Conservation (phyloP, 1,140 invertebrate genomes). For the Apis dorsata region DNA sequence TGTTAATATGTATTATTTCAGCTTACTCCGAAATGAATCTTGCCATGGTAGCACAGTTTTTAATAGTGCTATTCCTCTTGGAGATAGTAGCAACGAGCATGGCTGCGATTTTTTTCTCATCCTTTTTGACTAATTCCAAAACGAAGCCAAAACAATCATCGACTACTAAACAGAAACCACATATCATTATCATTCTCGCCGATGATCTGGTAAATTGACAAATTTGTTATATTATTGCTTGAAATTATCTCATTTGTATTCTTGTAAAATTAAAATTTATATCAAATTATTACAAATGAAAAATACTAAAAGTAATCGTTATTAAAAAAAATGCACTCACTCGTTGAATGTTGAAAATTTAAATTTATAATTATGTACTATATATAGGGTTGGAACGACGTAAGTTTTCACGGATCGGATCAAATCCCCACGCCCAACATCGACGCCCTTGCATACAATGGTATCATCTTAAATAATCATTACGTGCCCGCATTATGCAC, state of each 20-base stretch:
- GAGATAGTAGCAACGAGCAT: neutral
- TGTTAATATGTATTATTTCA: neutral
- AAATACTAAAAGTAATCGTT: too few relatives aligned
- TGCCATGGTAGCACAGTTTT: neutral
- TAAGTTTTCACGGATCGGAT: slow-evolving; percentile 92
- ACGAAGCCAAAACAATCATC: neutral
- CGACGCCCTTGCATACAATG: slow-evolving; percentile 89
- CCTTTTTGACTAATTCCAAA: neutral
- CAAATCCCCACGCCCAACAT: slow-evolving; percentile 93
- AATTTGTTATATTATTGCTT: neutral
- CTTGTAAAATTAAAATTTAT: neutral
- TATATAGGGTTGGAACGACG: slow-evolving; percentile 93
- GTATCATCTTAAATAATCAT: slow-evolving; percentile 87
- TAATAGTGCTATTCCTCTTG: neutral
- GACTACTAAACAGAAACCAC: slow-evolving; percentile 68
- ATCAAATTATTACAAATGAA: too few relatives aligned
- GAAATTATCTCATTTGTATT: too few relatives aligned
- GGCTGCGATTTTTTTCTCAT: slow-evolving; percentile 7
- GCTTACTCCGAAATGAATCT: slow-evolving; percentile 29
- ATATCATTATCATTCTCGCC: slow-evolving; percentile 83
- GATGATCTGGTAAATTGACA: slow-evolving; percentile 81
- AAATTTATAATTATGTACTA: slow-evolving; percentile 26
- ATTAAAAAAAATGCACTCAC: too few relatives aligned
- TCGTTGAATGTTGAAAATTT: too few relatives aligned
- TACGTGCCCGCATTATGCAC: slow-evolving; percentile 90